Base-by-base conservation (phyloP, 2,888 invertebrate genomes). In the Druceiella hillmani region DNA sequence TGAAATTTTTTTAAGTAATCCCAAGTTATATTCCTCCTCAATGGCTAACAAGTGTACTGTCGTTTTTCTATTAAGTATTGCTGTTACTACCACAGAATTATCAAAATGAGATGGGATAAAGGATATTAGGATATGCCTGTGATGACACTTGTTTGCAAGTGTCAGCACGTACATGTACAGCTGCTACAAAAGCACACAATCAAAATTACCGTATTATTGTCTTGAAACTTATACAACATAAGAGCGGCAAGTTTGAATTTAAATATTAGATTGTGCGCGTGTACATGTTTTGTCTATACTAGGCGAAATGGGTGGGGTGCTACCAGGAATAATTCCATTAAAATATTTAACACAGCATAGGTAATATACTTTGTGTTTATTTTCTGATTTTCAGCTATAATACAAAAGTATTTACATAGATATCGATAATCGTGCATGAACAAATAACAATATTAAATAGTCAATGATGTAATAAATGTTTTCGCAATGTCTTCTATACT, bases 371-470 rank as follows among this genome's bases (percentile, higher is more conserved):
- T 56, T 70, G 61, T 67, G 62, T 68, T 76, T 76, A 66, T 75
- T 76, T 61, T 68, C 69, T 60, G 66, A 62, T 62, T 53, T 68
- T 64, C 64, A 67, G 62, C 70, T 72, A 71, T 70, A 62, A 68
- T 72, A 72, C 71, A 72, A 71, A 72, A 71, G 59, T 71, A 72
- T 72, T 67, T 72, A 72, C 72, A 72, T 70, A 68, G 68, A 71
- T 69, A 71, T 69, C 66, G 69, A 72, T 67, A 71, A 67, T 70
- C 70, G 72, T 72, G 72, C 72, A 71, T 70, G 69, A 72, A 70
- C 71, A 71, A 71, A 70, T 71, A 71, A 72, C 72, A 72, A 68
- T 70, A 43, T 49, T 71, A 71, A 69, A 69, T 68, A 68, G 66
- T 29, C 31, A 66, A 64, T 68, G 66, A 70, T 68, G 68, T 70